Evolutionary conservation across 2,797 vertebrate species (phyloP).

Genomic region (Acrossocheilus fasciatus): DNA sequence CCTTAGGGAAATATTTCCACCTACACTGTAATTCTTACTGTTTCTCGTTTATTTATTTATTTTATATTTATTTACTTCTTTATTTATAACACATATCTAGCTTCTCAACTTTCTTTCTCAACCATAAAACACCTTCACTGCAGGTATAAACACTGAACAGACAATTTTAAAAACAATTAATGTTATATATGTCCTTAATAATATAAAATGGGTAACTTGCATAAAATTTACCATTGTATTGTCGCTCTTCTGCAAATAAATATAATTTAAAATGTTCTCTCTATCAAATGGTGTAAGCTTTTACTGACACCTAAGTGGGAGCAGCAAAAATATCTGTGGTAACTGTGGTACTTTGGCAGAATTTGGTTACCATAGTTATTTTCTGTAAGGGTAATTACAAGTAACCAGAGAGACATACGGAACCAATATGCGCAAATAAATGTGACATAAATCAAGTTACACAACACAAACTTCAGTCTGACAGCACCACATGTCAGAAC

Average conservation of each 20-base stretch:
- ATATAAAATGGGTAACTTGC: not conserved
- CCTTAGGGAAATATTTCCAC: constrained; percentile 46
- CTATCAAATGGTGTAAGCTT: not conserved
- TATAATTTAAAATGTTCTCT: not conserved
- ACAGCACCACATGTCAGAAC: constrained; percentile 11
- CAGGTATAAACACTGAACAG: not conserved
- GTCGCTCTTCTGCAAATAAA: not conserved
- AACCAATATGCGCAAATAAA: not conserved
- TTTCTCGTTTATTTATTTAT: constrained; percentile 32
- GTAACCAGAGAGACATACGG: constrained; percentile 14
- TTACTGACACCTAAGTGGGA: not conserved
- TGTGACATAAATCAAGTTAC: constrained; percentile 15
- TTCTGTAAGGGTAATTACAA: constrained; percentile 14
- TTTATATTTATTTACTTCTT: constrained; percentile 31
- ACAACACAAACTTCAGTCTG: constrained; percentile 25
- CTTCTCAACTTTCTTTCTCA: constrained; percentile 21
- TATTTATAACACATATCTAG: constrained; percentile 35
- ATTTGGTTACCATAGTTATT: constrained; percentile 2
- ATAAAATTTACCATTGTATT: not conserved
- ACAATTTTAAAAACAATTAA: not conserved
- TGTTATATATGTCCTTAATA: not conserved
- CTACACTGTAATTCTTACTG: constrained; percentile 27
- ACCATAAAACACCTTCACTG: not conserved
- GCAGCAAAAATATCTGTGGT: not conserved
- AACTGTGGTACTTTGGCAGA: not conserved